phyloP scores from a whole-genome alignment of 2,888 invertebrate genomes.

The Xestia c-nigrum region DNA sequence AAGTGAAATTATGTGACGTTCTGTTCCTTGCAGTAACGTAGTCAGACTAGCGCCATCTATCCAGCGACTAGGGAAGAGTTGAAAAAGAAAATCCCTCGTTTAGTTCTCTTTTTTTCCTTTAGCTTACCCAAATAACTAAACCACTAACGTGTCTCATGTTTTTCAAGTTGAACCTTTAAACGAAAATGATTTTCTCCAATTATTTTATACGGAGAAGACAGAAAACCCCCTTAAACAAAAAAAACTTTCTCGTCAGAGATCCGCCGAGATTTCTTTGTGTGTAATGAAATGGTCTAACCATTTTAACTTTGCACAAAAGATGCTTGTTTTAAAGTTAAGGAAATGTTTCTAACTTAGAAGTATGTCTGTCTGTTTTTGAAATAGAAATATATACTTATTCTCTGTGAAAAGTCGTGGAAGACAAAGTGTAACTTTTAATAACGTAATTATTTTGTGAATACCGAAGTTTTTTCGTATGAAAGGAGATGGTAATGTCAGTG shows the following conservation, averaged over 20 bases:
- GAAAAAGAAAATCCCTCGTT: no score
- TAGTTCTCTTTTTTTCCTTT: background rate
- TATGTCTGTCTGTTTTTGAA: conserved; percentile 36
- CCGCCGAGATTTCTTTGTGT: conserved; percentile 49
- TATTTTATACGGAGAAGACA: conserved; percentile 1
- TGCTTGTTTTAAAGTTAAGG: conserved; percentile 44
- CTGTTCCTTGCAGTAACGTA: no score
- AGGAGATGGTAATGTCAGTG: conserved; percentile 15
- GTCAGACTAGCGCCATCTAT: no score
- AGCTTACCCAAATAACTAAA: background rate
- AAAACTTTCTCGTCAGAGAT: conserved; percentile 46
- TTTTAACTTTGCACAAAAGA: conserved; percentile 53
- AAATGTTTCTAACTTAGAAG: conserved; percentile 29
- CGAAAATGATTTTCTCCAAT: background rate
- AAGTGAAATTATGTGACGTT: no score
- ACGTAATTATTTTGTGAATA: conserved; percentile 17
- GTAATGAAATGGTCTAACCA: conserved; percentile 54
- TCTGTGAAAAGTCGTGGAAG: background rate
- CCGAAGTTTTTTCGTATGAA: conserved; percentile 2
- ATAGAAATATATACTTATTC: conserved; percentile 19
- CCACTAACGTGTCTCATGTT: background rate
- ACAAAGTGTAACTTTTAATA: conserved; percentile 39
- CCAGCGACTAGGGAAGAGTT: no score
- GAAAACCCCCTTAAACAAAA: conserved; percentile 6
- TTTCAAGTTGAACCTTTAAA: background rate